Conservation (phyloP, 2,797 vertebrate genomes). For the Parambassis ranga region DNA sequence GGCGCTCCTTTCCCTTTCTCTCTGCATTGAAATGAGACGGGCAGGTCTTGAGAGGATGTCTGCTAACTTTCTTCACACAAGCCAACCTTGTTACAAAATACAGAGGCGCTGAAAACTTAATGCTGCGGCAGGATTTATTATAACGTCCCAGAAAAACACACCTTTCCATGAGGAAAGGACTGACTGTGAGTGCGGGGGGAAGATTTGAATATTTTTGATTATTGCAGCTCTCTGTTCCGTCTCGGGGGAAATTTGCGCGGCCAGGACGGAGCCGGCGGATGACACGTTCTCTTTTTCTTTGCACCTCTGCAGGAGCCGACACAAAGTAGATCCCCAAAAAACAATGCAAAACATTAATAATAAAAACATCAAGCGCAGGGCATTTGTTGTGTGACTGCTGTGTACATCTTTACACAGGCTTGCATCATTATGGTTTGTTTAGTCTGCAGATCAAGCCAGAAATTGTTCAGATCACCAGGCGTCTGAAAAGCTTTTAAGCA, state of each 20-base stretch:
- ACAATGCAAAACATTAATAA: conserved; percentile 69
- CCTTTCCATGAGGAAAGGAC: conserved; percentile 63
- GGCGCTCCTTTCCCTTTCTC: conserved; percentile 69
- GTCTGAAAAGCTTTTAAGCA: conserved; percentile 81
- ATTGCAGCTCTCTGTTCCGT: conserved; percentile 36
- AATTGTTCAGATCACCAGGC: conserved; percentile 77
- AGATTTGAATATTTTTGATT: conserved; percentile 74
- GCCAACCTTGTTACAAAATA: conserved; percentile 72
- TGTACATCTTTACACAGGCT: conserved; percentile 77
- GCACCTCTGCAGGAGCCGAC: conserved; percentile 62
- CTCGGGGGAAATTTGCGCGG: conserved; percentile 61
- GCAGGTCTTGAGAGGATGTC: conserved; percentile 79
- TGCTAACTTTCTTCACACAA: conserved; percentile 71
- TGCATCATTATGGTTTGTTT: conserved; percentile 81
- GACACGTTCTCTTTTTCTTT: conserved; percentile 32
- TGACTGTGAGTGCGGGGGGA: conserved; percentile 36
- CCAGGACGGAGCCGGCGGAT: conserved; percentile 35
- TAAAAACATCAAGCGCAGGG: conserved; percentile 74
- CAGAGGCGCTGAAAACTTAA: conserved; percentile 71
- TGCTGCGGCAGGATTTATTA: conserved; percentile 65
- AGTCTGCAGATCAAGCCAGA: conserved; percentile 77
- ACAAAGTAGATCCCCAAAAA: conserved; percentile 29
- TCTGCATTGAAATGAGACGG: conserved; percentile 75
- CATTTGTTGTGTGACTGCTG: conserved; percentile 75
- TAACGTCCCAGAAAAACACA: conserved; percentile 66